Conservation (phyloP, 2,797 vertebrate genomes). For the Lophotriccus pileatus region DNA sequence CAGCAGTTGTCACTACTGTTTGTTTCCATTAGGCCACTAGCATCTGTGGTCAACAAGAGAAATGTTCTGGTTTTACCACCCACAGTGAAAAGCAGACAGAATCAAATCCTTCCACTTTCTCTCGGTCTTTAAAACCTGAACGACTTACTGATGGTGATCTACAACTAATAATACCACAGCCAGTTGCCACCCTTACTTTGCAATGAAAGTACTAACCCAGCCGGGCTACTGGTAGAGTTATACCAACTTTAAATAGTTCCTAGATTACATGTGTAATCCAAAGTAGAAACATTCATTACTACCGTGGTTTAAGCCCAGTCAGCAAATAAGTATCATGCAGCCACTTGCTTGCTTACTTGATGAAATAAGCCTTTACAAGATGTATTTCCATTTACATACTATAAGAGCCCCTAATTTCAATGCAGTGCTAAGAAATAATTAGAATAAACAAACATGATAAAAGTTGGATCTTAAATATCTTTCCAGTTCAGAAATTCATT, state of each 20-base stretch:
- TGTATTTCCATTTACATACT: background rate
- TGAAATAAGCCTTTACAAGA: background rate
- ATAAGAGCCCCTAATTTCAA: background rate
- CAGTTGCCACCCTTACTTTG: background rate
- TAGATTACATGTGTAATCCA: background rate
- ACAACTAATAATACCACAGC: background rate
- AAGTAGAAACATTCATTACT: background rate
- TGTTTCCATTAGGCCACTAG: background rate
- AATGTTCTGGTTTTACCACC: background rate
- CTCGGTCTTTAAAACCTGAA: background rate
- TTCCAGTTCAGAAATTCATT: background rate
- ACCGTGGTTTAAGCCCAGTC: background rate
- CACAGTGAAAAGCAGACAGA: background rate
- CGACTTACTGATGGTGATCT: background rate
- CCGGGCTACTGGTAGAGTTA: background rate
- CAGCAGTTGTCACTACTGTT: background rate
- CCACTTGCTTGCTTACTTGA: background rate
- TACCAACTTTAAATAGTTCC: background rate
- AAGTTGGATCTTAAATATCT: background rate
- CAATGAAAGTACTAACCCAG: background rate
- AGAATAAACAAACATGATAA: background rate
- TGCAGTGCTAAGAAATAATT: background rate
- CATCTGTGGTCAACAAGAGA: background rate
- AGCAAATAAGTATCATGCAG: background rate
- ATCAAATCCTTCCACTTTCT: background rate